Evolutionary conservation across 2,888 invertebrate genomes (phyloP).

Genomic region (Eurytoma californica): DNA sequence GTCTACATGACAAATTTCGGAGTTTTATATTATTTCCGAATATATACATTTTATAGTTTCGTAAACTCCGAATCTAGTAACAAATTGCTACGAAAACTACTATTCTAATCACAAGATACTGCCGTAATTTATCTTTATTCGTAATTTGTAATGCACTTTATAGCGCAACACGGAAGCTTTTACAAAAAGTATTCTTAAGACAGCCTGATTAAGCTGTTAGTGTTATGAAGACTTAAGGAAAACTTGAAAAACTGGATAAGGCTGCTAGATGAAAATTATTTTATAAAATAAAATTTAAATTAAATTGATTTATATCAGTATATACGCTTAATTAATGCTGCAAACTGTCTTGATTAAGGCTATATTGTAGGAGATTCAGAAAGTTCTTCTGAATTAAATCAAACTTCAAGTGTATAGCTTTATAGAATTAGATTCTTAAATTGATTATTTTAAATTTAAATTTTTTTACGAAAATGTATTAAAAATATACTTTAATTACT

Average conservation of each 20-base stretch:
- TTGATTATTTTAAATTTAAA: constrained; percentile 24
- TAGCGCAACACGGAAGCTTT: constrained; percentile 32
- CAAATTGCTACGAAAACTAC: neutral
- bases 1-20: constrained; percentile 10
- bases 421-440: constrained; percentile 10
- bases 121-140: constrained; percentile 1
- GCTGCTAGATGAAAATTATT: constrained; percentile 45
- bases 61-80: neutral
- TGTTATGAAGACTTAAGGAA: constrained; percentile 35
- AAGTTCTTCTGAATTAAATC: no score
- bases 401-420: no score
- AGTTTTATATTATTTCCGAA: neutral
- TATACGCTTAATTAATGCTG: neutral
- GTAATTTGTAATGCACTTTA: constrained; percentile 34
- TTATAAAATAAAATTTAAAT: neutral
- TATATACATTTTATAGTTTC: neutral
- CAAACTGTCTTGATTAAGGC: no score
- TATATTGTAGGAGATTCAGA: no score
- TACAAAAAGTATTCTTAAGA: constrained; percentile 52
- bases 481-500: constrained; percentile 27
- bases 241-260: constrained; percentile 46
- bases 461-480: constrained; percentile 31
- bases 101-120: constrained; percentile 35
- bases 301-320: neutral
- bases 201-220: constrained; percentile 46